These are phyloP conservation scores for Fragum sueziense DNA, from an alignment of 2,888 invertebrate species.

Conservation along the genomic window DNA sequence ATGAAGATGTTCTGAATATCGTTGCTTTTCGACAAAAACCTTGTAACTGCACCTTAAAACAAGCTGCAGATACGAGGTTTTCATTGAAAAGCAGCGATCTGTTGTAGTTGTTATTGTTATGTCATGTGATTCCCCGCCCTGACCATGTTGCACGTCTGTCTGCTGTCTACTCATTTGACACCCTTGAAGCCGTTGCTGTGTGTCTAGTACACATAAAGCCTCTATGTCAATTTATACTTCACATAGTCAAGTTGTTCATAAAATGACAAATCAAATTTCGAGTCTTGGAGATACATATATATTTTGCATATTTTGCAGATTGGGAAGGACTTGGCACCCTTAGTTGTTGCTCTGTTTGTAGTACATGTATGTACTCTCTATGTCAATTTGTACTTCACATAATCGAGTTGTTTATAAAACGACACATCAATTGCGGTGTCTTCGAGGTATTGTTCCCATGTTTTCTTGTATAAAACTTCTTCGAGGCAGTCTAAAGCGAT, in stretches of 20 bases:
- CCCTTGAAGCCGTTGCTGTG: constrained; percentile 8
- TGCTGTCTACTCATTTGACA: too few species aligned
- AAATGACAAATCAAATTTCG: constrained; percentile 14
- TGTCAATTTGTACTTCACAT: constrained; percentile 16
- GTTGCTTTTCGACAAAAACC: too few species aligned
- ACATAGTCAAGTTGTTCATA: constrained; percentile 16
- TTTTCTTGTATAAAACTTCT: constrained; percentile 29
- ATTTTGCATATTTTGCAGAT: too few species aligned
- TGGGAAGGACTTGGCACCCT: too few species aligned
- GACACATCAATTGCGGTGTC: constrained; percentile 24
- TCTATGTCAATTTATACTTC: neutral
- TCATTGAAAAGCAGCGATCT: constrained; percentile 17
- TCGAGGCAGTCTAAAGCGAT: constrained; percentile 52
- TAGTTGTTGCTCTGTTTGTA: constrained; percentile 31
- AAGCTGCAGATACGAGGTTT: too few species aligned
- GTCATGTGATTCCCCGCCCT: too few species aligned
- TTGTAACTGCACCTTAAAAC: too few species aligned
- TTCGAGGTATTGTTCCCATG: constrained; percentile 37
- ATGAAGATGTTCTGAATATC: constrained; percentile 6
- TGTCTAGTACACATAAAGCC: constrained; percentile 36
- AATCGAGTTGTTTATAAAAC: constrained; percentile 24
- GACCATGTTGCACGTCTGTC: too few species aligned
- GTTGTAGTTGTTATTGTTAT: constrained; percentile 2
- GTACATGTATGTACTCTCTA: neutral
- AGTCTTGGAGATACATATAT: constrained; percentile 17